Evolutionary conservation across 2,113 vertebrate species (phyloP), one percentile per base, ranked within the genome.

Genomic region (Prietella phreatophila): DNA sequence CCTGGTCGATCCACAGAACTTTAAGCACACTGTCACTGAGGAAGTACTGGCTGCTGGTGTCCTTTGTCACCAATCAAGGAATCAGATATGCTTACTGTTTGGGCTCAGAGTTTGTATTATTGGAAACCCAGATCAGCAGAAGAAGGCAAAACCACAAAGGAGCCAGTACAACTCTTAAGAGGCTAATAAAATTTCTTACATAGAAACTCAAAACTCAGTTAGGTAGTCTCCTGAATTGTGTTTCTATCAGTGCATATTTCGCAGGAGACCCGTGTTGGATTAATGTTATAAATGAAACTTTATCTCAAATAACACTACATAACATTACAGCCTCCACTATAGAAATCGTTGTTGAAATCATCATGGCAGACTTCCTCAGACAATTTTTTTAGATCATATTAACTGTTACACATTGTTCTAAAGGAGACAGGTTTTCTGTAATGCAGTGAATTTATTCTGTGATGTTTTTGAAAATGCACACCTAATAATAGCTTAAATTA

Each of bases 1-100:
- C 82, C 30, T 19, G 60, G 83, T 89, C 85, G 85, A 82, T 86
- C 82, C 80, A 27, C 69, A 83, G 84, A 55, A 53, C 36, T 30
- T 79, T 55, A 39, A 86, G 69, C 20, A 86, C 50, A 15, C 78
- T 67, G 69, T 65, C 79, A 87, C 61, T 33, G 19, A 55, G 73
- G 86, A 79, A 76, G n/a, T 27, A 11, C 3, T 53, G 30, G 9
- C 11, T 50, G 56, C 13, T 61, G 63, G 27, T 69, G 83, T 67
- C 14, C 55, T 82, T 82, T 83, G 47, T 39, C 61, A 33, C 39
- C 20, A 47, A 83, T 63, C 17, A 63, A 13, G 7, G 11, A 30
- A 65, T 42, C 30, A 78, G 58, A 79, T 86, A 58, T 53, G 75
- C 13, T 79, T 80, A 79, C n/a, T 63, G 25, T 8, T 63, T 81